Evolutionary conservation across 2,888 invertebrate genomes (phyloP).

Genomic region (Temnothorax rugatulus): DNA sequence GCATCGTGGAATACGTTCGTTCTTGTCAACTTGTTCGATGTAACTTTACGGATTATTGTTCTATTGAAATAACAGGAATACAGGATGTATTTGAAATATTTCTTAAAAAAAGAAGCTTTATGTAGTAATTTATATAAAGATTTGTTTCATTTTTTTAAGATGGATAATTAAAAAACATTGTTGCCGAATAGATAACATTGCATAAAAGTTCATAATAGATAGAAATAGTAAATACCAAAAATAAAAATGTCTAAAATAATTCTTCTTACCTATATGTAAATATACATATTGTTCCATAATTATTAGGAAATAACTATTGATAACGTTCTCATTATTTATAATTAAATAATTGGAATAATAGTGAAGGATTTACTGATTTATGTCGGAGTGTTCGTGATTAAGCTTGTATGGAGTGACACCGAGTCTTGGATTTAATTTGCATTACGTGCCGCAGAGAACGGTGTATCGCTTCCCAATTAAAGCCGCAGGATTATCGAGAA

Average conservation of each 20-base stretch:
- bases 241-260: not conserved
- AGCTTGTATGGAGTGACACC: not conserved
- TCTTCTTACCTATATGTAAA: not conserved
- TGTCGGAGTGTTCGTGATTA: not conserved
- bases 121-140: not conserved
- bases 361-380: not conserved
- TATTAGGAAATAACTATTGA: not conserved
- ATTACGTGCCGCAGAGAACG: conserved; percentile 45
- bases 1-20: not conserved
- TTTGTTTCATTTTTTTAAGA: not conserved
- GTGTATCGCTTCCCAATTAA: conserved; percentile 66
- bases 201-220: not conserved
- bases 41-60: not conserved
- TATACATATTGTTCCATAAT: not conserved
- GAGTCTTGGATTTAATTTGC: conserved; percentile 51
- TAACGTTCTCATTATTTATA: not conserved
- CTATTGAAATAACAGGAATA: too few species aligned
- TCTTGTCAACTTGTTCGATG: not conserved
- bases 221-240: not conserved
- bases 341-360: not conserved
- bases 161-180: not conserved
- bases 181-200: not conserved
- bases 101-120: not conserved
- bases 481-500: conserved; percentile 64
- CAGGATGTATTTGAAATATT: not conserved